A percentile compares a stretch with the other conserved stretches of the same genome.
These are phyloP conservation scores for Tenualosa thibaudeaui DNA, from an alignment of 2,797 vertebrate genomes.

Conservation along the genomic window DNA sequence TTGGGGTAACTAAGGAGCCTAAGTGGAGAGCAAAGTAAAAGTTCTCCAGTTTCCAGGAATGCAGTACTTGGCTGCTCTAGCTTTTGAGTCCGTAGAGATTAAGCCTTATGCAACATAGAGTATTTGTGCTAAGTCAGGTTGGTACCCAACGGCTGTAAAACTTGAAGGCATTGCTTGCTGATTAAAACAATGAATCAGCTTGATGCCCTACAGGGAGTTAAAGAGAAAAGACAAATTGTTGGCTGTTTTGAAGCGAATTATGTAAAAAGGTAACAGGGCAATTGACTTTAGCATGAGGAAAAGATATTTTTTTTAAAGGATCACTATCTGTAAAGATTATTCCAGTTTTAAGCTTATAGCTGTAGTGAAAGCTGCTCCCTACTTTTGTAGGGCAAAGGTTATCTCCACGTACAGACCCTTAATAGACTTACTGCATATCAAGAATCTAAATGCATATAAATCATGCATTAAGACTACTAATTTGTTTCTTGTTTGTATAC, in stretches of 20 bases:
- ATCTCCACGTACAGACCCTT: not conserved
- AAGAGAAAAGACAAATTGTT: constrained; percentile 6
- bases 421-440: not conserved
- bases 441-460: not conserved
- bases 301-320: not conserved
- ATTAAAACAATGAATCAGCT: not conserved
- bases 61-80: constrained; percentile 3
- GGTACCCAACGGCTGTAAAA: not conserved
- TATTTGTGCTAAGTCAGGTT: constrained; percentile 15
- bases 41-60: constrained; percentile 20
- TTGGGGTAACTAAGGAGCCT: constrained; percentile 22
- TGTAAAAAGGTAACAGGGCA: not conserved
- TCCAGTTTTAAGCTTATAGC: not conserved
- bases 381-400: not conserved
- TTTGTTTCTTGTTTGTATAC: not conserved
- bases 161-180: not conserved
- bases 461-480: not conserved
- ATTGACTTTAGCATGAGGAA: not conserved
- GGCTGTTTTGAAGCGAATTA: not conserved
- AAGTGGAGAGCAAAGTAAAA: not conserved
- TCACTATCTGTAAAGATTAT: not conserved
- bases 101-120: constrained; percentile 18
- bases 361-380: not conserved
- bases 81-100: constrained; percentile 1
- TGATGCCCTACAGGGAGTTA: not conserved